Evolutionary conservation across 2,888 invertebrate genomes (phyloP).

Genomic region (Nemotelus pantherinus): DNA sequence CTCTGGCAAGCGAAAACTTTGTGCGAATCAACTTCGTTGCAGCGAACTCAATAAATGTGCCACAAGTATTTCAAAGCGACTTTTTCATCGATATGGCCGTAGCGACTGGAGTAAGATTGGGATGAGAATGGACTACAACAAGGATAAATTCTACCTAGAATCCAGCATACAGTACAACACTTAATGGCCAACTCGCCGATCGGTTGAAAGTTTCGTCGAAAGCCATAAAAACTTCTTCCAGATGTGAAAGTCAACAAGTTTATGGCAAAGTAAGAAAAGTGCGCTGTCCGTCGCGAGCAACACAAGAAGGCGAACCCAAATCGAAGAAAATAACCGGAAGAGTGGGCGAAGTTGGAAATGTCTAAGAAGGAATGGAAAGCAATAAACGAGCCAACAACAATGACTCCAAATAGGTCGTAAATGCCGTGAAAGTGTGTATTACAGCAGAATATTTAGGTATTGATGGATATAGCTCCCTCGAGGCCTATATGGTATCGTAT

Average conservation of each 20-base stretch:
- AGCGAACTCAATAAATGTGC: slow-evolving; percentile 40
- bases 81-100: background rate
- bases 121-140: background rate
- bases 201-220: slow-evolving; percentile 39
- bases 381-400: background rate
- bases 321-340: background rate
- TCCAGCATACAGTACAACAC: slow-evolving; percentile 2
- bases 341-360: background rate
- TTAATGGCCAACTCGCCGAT: background rate
- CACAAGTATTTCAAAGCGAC: slow-evolving; percentile 31
- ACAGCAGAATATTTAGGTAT: no score
- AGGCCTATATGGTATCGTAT: no score
- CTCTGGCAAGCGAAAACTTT: background rate
- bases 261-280: slow-evolving; percentile 6
- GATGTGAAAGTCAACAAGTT: slow-evolving; percentile 41
- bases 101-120: background rate
- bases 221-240: slow-evolving; percentile 37
- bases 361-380: background rate
- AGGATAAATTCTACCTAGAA: background rate
- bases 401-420: slow-evolving; percentile 1
- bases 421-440: background rate
- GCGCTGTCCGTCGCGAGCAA: background rate
- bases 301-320: background rate
- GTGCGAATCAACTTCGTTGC: slow-evolving; percentile 20
- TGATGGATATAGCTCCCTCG: no score